Evolutionary conservation across 2,888 invertebrate genomes (phyloP), one percentile per base, ranked within the genome.

Genomic region (Andrena minutula): DNA sequence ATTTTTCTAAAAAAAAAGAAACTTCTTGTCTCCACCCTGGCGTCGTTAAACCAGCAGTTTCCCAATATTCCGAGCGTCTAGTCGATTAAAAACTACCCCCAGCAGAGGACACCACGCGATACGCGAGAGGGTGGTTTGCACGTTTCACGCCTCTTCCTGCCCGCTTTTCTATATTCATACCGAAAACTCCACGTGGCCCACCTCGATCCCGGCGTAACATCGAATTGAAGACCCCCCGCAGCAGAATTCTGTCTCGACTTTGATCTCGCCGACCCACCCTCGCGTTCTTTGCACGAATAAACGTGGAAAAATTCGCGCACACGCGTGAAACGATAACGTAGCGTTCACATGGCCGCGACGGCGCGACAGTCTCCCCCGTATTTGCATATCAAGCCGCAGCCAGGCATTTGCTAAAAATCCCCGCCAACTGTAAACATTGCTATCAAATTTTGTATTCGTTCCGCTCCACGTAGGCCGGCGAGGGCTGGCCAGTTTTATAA

Each of bases 211-310:
- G 60, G 74, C 60, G 72, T 79, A 82, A 84, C 84, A 70, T 79
- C 86, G 80, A 84, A 86, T 80, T 88, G 82, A 87, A 86, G 86
- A 87, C 8, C 66, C 88, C 87, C 82, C 61, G 84, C 53, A 82
- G 84, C 88, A 82, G 82, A 88, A 88, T 88, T 88, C 77, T 88
- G 82, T 82, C 82, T 72, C 82, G 78, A 81, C 88, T 87, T 87
- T 88, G 88, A 87, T 87, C 86, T 87, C 75, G 53, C 51, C 64
- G 56, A 35, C 51, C 23, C 74, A 78, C 47, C 51, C 47, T 68
- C 49, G 49, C 61, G 76, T 81, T 72, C 83, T 87, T 87, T 87
- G 88, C 77, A 73, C 81, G 87, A 79, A 71, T 79, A 77, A 77
- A 76, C 74, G 73, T 49, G 71, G 49, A 61, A 61, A 66, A 32